Evolutionary conservation across 37 sponge, comb jelly and placozoan genomes (phyloP), one percentile per base, ranked within the genome.

Genomic region (Geodia barretti): DNA sequence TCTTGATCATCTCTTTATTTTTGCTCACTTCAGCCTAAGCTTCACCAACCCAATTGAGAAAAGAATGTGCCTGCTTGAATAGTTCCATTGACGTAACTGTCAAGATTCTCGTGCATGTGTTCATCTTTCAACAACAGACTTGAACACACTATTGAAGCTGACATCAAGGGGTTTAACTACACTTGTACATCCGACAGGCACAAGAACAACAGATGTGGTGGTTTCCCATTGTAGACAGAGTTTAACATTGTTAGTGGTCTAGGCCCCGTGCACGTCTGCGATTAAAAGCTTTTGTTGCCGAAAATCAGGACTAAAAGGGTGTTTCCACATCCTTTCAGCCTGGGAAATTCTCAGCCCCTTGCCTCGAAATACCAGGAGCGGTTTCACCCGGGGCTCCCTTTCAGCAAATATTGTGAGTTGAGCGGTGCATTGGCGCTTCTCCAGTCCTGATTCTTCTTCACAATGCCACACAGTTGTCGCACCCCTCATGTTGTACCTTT

Each of bases 391-490:
- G 5, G 86, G 42, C 70, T 73, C 64, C 47, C 79, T 80, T 64
- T 86, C 86, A n/a, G 86, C 86, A 79, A 86, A 77, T 21, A 86
- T 28, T 7, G 79, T 86, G 7, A 86, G 64, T 41, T 86, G 86
- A 7, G 70, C 79, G 28, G 72, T 86, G 39, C 80, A 78, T 58
- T 86, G 86, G 59, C 79, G 79, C 39, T 86, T 86, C 39, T 86
- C 80, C 24, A 78, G 65, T 3, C 86, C 86, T 30, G 86, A 77
- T 42, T 36, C 62, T 30, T 70, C 86, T 74, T 80, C 86, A 62
- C 73, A 47, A 4, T 79, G 73, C 88, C 86, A 79, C 68, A 86
- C 73, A 64, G 86, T 61, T 62, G 40, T 20, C 4, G 35, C 79
- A 74, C 76, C 76, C 11, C 28, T 86, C 25, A 33, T 67, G 1